Conservation (phyloP, 2,888 invertebrate species). For the Oligia latruncula region DNA sequence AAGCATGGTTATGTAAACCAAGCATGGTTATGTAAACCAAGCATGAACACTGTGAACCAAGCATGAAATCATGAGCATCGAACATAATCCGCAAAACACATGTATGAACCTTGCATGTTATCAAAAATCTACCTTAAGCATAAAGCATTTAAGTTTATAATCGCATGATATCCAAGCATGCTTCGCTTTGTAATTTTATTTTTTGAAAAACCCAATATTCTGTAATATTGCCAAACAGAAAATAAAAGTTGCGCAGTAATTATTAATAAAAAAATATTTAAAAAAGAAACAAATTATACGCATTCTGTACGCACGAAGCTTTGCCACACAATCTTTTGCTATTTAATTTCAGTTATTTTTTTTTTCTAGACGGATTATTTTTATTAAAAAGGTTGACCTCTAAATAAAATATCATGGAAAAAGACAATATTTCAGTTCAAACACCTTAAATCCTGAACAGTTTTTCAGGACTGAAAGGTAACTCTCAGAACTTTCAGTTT, state of each 20-base stretch:
- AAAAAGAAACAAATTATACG: neutral
- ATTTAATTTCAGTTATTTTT: conserved; percentile 1
- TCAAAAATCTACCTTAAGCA: conserved; percentile 14
- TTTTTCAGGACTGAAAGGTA: neutral
- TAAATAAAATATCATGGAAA: neutral
- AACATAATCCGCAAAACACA: conserved; percentile 53
- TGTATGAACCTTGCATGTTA: conserved; percentile 60
- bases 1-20: conserved; percentile 78
- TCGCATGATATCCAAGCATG: conserved; percentile 43
- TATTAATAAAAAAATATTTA: neutral
- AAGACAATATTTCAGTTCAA: neutral
- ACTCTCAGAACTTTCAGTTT: neutral
- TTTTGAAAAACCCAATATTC: neutral
- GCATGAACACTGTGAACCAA: conserved; percentile 56
- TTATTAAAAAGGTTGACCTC: neutral
- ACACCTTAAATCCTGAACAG: no score
- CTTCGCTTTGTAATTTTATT: conserved; percentile 22
- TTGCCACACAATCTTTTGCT: conserved; percentile 29
- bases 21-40: conserved; percentile 54
- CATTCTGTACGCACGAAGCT: conserved; percentile 17
- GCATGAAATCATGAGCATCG: conserved; percentile 63
- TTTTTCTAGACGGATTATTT: neutral
- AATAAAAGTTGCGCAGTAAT: neutral
- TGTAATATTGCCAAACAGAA: conserved; percentile 1
- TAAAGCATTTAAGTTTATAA: conserved; percentile 11